Percentiles rank a stretch among this genome's conserved stretches.
Evolutionary conservation across 2,113 vertebrate genomes (phyloP).

Genomic region (Todiramphus chloris): DNA sequence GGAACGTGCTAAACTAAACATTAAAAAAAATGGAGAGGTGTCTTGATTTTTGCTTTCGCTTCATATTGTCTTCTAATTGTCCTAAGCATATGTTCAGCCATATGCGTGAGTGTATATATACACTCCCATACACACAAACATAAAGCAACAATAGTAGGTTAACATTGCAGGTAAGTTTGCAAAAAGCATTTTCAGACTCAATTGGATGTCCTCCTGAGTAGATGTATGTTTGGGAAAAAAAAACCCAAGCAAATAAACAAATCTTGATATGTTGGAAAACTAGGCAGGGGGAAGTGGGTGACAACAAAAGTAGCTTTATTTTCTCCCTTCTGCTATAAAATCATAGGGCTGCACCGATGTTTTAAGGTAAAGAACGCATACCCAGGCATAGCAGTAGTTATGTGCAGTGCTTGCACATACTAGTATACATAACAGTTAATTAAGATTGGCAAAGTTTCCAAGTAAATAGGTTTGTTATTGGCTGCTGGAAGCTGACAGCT

Average conservation of each 20-base stretch:
- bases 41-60: neutral
- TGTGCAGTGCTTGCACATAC: neutral
- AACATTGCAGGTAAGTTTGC: neutral
- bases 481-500: conserved; percentile 20
- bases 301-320: neutral
- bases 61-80: conserved; percentile 37
- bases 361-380: neutral
- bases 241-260: neutral
- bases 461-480: conserved; percentile 12
- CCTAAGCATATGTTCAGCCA: conserved; percentile 34
- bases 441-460: conserved; percentile 37
- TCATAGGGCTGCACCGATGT: accelerated
- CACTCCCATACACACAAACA: neutral
- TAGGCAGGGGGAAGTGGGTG: accelerated
- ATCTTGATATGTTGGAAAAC: neutral
- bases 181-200: conserved; percentile 15
- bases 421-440: conserved; percentile 14
- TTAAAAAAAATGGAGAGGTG: neutral
- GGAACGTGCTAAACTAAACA: neutral
- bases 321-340: neutral
- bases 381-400: neutral
- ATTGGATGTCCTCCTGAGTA: neutral
- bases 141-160: neutral
- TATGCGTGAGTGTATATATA: neutral
- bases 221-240: neutral